Conservation (phyloP, 2,113 vertebrate species). For the Anser cygnoides region DNA sequence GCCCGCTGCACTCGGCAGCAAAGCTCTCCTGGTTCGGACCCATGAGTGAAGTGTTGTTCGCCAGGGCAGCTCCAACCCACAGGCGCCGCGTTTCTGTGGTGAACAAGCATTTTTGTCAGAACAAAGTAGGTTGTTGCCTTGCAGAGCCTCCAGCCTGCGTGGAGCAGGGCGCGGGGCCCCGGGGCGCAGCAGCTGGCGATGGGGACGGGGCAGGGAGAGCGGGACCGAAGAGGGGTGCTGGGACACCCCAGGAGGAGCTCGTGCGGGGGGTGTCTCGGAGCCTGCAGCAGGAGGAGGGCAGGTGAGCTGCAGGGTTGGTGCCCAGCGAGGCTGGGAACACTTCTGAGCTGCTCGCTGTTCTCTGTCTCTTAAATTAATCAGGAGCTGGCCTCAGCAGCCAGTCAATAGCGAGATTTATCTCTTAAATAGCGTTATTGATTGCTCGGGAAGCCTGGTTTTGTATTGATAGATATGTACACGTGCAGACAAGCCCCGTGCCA, state of each 20-base stretch:
- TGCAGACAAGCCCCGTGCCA: background rate
- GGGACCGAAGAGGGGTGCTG: background rate
- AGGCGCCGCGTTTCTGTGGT: background rate
- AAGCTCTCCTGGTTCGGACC: background rate
- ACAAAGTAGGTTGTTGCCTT: background rate
- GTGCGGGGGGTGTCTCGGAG: background rate
- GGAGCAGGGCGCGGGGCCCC: background rate
- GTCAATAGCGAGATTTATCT: constrained; percentile 73
- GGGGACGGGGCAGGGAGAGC: background rate
- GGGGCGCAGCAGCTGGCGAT: background rate
- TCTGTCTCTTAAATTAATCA: constrained; percentile 57
- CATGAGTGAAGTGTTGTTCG: background rate
- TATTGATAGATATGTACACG: background rate
- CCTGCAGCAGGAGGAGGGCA: background rate
- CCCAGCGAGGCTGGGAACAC: background rate
- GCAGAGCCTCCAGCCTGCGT: background rate
- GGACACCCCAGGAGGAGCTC: background rate
- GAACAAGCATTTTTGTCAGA: background rate
- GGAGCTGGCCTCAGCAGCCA: constrained; percentile 63
- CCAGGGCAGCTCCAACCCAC: background rate
- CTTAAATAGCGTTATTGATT: constrained; percentile 76
- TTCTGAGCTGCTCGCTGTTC: background rate
- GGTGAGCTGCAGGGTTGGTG: background rate
- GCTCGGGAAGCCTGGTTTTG: constrained; percentile 45
- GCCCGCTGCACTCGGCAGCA: background rate